Evolutionary conservation across 2,797 vertebrate genomes (phyloP), one percentile per base, ranked within the genome.

Genomic region (Cossypha niveicapilla): DNA sequence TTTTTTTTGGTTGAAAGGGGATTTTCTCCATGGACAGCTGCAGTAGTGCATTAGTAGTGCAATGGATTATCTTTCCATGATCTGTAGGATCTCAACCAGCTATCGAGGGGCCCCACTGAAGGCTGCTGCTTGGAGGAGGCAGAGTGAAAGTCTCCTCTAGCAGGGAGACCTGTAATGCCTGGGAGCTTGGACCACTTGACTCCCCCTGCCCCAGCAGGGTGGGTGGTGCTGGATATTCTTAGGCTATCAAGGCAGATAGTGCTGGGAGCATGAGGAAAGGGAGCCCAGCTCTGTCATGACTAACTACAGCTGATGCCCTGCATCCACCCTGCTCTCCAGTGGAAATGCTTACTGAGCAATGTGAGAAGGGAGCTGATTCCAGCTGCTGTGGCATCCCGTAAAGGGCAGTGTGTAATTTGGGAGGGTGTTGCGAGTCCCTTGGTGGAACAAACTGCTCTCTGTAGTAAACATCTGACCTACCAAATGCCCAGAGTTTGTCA

Each of bases 11-110:
- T 84, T 93, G 89, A 94, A 96, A 96, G 82, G 82, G 81, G 92
- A 93, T 96, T 96, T 97, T 96, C 93, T 94, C 92, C 87, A 83
- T 86, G 86, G 93, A 91, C 92, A 90, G 94, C 90, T 96, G 88
- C 93, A 94, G 74, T 91, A 85, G 85, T 94, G 90, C 70, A 80
- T 91, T 92, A 95, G 92, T 92, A 81, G 85, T 78, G 86, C 80
- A 41, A 86, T 91, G 89, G 88, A 91, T 96, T 94, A 96, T 94
- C 87, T 93, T 96, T 94, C 88, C 86, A 67, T 86, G 94, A 95
- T 88, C 94, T 94, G 79, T 93, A 86, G 93, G 93, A 89, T 97
- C 95, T 93, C 90, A 66, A 91, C 65, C 53, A 85, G 93, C 92
- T 94, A 90, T 91, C 2, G 25, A 86, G 92, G 94, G 96, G 92